A percentile compares a stretch with the other conserved stretches of the same genome.
Conservation (phyloP, 2,113 vertebrate genomes). For the Elanoides forficatus region DNA sequence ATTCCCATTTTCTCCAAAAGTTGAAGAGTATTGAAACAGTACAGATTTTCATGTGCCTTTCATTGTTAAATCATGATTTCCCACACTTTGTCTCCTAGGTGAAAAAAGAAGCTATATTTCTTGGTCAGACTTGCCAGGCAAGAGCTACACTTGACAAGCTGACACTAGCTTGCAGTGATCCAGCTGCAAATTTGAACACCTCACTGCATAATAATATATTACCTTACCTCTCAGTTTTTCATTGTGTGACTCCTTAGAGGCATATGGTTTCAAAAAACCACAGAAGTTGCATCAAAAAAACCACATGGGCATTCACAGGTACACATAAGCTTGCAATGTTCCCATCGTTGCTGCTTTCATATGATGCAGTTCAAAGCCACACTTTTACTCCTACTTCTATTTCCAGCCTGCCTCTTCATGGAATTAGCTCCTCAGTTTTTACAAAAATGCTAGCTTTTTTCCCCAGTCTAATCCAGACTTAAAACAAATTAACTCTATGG, state of each 20-base stretch:
- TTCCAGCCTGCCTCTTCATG: neutral
- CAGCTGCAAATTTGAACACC: neutral
- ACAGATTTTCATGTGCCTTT: neutral
- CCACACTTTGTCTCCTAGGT: neutral
- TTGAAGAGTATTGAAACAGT: neutral
- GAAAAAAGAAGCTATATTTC: neutral
- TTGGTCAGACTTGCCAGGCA: neutral
- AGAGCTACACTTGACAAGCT: neutral
- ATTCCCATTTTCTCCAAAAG: neutral
- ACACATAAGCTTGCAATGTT: neutral
- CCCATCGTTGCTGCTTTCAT: neutral
- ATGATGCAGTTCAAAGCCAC: constrained; percentile 5
- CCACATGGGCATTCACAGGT: neutral
- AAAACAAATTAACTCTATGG: neutral
- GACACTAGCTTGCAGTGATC: neutral
- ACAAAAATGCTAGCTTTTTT: neutral
- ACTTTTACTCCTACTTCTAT: neutral
- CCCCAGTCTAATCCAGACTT: neutral
- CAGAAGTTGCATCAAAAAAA: neutral
- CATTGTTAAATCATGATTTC: neutral
- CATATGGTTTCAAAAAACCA: neutral
- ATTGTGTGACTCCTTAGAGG: neutral
- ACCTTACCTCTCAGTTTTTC: neutral
- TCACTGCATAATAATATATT: neutral
- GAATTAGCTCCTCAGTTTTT: neutral